Evolutionary conservation across 2,797 vertebrate species (phyloP).

Genomic region (Enteromius fasciolatus): DNA sequence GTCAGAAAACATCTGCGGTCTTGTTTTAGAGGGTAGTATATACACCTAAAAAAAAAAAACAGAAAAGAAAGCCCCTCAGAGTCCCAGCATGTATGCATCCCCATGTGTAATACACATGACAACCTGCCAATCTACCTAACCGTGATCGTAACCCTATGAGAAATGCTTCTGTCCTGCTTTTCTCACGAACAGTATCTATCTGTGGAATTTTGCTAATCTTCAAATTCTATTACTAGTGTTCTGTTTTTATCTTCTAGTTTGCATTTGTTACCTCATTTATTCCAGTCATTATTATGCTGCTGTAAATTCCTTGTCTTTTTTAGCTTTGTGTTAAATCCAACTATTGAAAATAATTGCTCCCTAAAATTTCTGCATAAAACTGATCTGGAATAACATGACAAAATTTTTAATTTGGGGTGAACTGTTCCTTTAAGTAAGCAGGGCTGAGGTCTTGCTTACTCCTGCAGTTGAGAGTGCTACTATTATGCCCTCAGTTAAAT

Average conservation of each 20-base stretch:
- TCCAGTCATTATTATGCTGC: background rate
- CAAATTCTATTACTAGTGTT: conserved; percentile 17
- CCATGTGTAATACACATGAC: conserved; percentile 18
- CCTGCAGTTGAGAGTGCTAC: background rate
- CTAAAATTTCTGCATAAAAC: background rate
- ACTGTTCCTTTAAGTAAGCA: background rate
- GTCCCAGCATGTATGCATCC: conserved; percentile 17
- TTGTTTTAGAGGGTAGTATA: too few species aligned
- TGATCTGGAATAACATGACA: background rate
- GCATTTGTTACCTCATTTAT: background rate
- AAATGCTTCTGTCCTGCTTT: background rate
- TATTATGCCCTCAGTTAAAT: background rate
- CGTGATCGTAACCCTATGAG: conserved; percentile 16
- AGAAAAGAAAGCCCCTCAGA: too few species aligned
- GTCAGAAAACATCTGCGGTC: conserved; percentile 62
- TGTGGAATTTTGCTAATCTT: background rate
- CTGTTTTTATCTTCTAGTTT: conserved; percentile 7
- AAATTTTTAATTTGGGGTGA: background rate
- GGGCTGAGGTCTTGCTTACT: background rate
- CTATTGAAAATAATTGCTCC: background rate
- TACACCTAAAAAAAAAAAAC: too few species aligned
- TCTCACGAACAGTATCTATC: background rate
- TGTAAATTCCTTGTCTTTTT: background rate
- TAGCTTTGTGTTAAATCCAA: background rate
- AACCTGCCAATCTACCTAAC: conserved; percentile 8